These are phyloP conservation scores for Pandemis cinnamomeana DNA, from an alignment of 2,888 invertebrate species.

Conservation along the genomic window DNA sequence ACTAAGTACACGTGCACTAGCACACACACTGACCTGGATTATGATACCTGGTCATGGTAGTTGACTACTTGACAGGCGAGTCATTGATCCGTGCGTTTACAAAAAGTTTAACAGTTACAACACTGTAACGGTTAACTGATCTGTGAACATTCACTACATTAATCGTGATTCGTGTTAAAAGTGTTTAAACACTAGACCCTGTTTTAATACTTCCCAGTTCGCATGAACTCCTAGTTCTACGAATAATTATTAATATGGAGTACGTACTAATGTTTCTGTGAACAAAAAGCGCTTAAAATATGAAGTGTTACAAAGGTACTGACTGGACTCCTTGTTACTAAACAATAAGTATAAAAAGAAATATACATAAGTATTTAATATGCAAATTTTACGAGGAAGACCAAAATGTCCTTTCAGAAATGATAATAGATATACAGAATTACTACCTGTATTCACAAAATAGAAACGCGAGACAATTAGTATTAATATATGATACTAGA, in stretches of 20 bases:
- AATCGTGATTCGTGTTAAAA: constrained; percentile 2
- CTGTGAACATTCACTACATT: constrained; percentile 26
- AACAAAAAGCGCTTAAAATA: not conserved
- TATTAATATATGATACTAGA: too few relatives aligned
- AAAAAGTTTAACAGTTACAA: constrained; percentile 34
- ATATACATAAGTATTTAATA: too few relatives aligned
- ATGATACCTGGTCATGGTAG: constrained; percentile 15
- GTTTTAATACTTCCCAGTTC: not conserved
- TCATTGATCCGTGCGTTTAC: constrained; percentile 31
- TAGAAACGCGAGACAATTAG: too few relatives aligned
- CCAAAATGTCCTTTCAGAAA: too few relatives aligned
- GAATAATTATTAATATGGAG: not conserved
- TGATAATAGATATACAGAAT: too few relatives aligned
- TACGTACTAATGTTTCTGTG: not conserved
- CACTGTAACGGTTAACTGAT: constrained; percentile 39
- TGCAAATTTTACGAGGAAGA: too few relatives aligned
- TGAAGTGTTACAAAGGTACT: not conserved
- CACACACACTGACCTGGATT: not conserved
- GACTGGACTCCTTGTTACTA: too few relatives aligned
- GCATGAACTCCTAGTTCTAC: not conserved
- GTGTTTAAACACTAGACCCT: constrained; percentile 15
- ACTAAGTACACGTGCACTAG: not conserved
- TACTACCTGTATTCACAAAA: too few relatives aligned
- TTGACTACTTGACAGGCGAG: constrained; percentile 26
- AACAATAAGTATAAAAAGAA: too few relatives aligned